Percentiles rank a stretch among this genome's conserved stretches.
Conservation (phyloP, 2,113 vertebrate species). For the Mesocricetus auratus region DNA sequence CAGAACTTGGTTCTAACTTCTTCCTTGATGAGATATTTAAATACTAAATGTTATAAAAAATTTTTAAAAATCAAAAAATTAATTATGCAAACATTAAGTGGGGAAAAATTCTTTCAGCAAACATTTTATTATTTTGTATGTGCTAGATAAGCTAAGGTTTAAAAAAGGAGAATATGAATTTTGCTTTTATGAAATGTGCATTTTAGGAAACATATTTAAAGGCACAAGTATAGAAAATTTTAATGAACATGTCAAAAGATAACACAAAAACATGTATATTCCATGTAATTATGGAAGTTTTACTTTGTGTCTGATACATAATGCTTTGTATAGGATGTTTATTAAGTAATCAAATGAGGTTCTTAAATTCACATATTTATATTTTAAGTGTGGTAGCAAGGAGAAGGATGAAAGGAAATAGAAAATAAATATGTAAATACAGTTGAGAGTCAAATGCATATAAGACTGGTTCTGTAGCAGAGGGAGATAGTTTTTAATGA, state of each 20-base stretch:
- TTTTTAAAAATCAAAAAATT: too few relatives aligned
- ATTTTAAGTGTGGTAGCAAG: slow-evolving; percentile 12
- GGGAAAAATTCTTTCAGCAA: not conserved
- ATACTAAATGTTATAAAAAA: slow-evolving; percentile 55
- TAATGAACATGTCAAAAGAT: slow-evolving; percentile 39
- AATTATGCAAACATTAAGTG: slow-evolving; percentile 22
- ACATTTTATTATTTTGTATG: not conserved
- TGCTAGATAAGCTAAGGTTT: not conserved
- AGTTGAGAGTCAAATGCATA: not conserved
- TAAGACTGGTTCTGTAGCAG: not conserved
- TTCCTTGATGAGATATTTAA: slow-evolving; percentile 41
- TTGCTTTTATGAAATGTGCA: slow-evolving; percentile 48
- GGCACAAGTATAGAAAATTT: not conserved
- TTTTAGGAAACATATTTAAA: slow-evolving; percentile 46
- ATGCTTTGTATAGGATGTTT: not conserved
- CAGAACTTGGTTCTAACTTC: not conserved
- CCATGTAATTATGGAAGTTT: slow-evolving; percentile 4
- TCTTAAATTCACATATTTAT: not conserved
- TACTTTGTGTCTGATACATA: not conserved
- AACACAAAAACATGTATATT: not conserved
- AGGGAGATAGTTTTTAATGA: not conserved
- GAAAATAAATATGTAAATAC: not conserved
- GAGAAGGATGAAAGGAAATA: not conserved
- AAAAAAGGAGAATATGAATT: slow-evolving; percentile 14
- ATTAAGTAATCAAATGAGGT: not conserved